These are phyloP conservation scores for Bradynema listronoti DNA, from an alignment of 1,140 invertebrate species.

Conservation along the genomic window DNA sequence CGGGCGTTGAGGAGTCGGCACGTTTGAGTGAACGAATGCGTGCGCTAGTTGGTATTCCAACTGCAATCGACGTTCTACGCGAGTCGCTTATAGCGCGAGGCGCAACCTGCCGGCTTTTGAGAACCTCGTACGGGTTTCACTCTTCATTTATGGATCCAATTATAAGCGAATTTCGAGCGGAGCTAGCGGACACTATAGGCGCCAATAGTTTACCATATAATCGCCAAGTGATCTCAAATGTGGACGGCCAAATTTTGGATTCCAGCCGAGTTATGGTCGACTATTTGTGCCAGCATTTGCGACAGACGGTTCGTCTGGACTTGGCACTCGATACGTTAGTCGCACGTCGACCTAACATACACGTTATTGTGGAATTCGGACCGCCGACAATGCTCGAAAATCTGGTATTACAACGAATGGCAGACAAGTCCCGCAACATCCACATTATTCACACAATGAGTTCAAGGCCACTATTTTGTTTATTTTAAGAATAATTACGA, in stretches of 20 bases:
- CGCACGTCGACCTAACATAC: constrained; percentile 2
- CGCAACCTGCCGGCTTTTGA: constrained; percentile 21
- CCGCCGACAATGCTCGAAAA: constrained; percentile 34
- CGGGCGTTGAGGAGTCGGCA: constrained; percentile 31
- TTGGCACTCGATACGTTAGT: constrained; percentile 24
- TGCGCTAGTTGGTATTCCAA: constrained; percentile 31
- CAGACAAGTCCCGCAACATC: neutral
- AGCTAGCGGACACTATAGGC: neutral
- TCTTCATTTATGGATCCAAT: constrained; percentile 45
- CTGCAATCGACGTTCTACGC: constrained; percentile 16
- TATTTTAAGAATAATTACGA: neutral
- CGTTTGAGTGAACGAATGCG: constrained; percentile 7
- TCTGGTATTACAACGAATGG: constrained; percentile 7
- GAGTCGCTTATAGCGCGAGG: constrained; percentile 11
- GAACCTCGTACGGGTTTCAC: constrained; percentile 43
- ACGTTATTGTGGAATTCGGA: constrained; percentile 44
- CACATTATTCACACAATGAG: neutral
- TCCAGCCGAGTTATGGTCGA: constrained; percentile 1
- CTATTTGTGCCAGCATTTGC: constrained; percentile 42
- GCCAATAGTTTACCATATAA: neutral
- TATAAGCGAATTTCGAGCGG: constrained; percentile 27
- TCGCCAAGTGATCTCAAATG: constrained; percentile 34
- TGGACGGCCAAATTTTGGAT: constrained; percentile 31
- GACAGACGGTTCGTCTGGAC: constrained; percentile 39
- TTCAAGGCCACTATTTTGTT: constrained; percentile 15